Conservation (phyloP, 2,888 invertebrate species). For the Mythimna loreyi region DNA sequence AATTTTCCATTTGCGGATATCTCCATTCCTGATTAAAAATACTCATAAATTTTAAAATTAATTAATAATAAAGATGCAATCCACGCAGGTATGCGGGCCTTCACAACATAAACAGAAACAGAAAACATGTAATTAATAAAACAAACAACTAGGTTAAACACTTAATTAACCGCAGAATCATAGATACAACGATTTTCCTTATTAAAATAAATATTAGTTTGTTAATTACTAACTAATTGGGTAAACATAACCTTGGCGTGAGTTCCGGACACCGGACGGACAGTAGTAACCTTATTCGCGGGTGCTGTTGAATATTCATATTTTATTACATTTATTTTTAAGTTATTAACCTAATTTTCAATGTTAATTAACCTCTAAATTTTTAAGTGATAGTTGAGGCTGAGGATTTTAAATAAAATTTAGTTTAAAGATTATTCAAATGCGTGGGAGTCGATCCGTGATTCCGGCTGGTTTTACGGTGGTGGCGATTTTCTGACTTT, state of each 20-base stretch:
- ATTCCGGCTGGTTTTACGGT: not conserved
- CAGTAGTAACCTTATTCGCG: slow-evolving; percentile 51
- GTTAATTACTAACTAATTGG: slow-evolving; percentile 34
- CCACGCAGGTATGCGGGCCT: slow-evolving; percentile 15
- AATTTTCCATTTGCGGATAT: no score
- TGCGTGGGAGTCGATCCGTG: slow-evolving; percentile 1
- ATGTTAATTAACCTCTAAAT: slow-evolving; percentile 61
- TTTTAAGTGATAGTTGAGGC: slow-evolving; percentile 18
- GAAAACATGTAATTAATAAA: slow-evolving; percentile 26
- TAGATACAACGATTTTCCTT: slow-evolving; percentile 27
- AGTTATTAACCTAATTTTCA: slow-evolving; percentile 60
- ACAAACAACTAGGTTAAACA: slow-evolving; percentile 44
- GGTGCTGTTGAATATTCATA: slow-evolving; percentile 53
- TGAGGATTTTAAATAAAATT: slow-evolving; percentile 8
- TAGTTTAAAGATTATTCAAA: slow-evolving; percentile 3
- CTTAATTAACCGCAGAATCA: slow-evolving; percentile 43
- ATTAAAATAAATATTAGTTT: slow-evolving; percentile 29
- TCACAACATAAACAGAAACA: not conserved
- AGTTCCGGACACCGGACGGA: slow-evolving; percentile 48
- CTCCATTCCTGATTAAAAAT: no score
- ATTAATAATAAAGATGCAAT: not conserved
- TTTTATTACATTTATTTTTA: slow-evolving; percentile 53
- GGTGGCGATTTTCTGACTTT: not conserved
- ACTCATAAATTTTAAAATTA: not conserved
- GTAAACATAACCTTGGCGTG: slow-evolving; percentile 40